Conservation (phyloP, 2,113 vertebrate species). For the Hemibagrus wyckioides region DNA sequence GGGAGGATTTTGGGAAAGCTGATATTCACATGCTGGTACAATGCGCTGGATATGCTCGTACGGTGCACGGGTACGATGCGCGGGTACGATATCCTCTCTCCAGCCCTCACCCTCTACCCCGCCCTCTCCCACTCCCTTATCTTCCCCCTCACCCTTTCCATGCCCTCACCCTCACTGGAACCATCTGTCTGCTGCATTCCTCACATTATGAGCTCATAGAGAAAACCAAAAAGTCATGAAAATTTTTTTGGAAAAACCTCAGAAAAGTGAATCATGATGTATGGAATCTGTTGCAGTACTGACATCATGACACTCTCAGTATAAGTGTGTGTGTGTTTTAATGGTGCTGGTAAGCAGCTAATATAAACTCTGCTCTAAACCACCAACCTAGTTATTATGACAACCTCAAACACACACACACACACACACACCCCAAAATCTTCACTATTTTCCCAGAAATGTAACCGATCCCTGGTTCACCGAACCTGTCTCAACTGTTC, state of each 20-base stretch:
- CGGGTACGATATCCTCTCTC: too few relatives aligned
- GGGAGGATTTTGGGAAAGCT: neutral
- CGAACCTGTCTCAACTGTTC: neutral
- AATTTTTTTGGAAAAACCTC: neutral
- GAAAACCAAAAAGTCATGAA: neutral
- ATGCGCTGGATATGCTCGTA: too few relatives aligned
- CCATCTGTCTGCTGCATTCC: constrained; percentile 24
- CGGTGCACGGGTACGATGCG: too few relatives aligned
- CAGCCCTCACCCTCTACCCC: too few relatives aligned
- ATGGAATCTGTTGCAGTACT: neutral
- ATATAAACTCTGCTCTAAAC: constrained; percentile 28
- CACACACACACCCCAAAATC: neutral
- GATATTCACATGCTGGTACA: neutral
- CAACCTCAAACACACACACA: neutral
- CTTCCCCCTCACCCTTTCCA: too few relatives aligned
- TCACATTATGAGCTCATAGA: too few relatives aligned
- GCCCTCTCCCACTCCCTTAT: too few relatives aligned
- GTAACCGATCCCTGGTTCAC: neutral
- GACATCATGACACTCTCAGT: too few relatives aligned
- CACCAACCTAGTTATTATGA: constrained; percentile 19
- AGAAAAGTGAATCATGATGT: too few relatives aligned
- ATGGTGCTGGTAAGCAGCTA: constrained; percentile 14
- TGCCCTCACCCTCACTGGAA: neutral
- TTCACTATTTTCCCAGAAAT: constrained; percentile 26
- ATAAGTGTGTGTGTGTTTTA: neutral